Conservation (phyloP, 1,140 invertebrate species). For the Drosophila kurseongensis region DNA sequence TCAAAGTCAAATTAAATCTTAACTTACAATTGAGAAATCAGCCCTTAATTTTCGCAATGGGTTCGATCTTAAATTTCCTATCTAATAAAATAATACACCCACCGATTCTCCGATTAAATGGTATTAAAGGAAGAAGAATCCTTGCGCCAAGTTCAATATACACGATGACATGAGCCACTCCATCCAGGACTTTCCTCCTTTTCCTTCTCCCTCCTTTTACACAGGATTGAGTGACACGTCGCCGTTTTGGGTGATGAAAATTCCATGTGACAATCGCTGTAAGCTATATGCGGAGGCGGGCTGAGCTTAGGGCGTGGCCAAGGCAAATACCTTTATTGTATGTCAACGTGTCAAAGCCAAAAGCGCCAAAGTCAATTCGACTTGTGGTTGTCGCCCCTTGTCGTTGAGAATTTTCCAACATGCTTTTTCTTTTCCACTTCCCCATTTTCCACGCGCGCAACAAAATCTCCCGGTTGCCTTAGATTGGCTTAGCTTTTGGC, state of each 20-base stretch:
- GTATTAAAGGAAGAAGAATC: conserved; percentile 1
- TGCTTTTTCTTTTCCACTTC: conserved; percentile 3
- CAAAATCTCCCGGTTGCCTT: conserved; percentile 20
- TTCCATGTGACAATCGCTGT: conserved; percentile 75
- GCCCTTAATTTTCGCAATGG: no score
- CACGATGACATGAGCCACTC: conserved; percentile 69
- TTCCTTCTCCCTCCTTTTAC: neutral
- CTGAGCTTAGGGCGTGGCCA: conserved; percentile 13
- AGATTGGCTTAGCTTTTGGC: conserved; percentile 42
- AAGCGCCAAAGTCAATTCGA: conserved; percentile 79
- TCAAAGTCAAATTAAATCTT: no score
- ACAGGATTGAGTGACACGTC: conserved; percentile 36
- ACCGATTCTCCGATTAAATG: neutral
- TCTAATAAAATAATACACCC: neutral
- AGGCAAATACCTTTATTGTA: conserved; percentile 78
- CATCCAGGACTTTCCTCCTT: conserved; percentile 9
- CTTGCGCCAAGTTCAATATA: conserved; percentile 66
- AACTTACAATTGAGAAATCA: no score
- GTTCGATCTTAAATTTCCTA: no score
- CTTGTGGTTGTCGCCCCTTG: conserved; percentile 66
- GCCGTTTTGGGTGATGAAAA: conserved; percentile 66
- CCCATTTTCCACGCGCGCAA: neutral
- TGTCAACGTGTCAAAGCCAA: conserved; percentile 81
- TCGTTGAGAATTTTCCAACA: conserved; percentile 45
- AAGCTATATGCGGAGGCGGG: conserved; percentile 57